A percentile compares a stretch with the other conserved stretches of the same genome.
Conservation (phyloP, 2,888 invertebrate species). For the Cheilosia urbana region DNA sequence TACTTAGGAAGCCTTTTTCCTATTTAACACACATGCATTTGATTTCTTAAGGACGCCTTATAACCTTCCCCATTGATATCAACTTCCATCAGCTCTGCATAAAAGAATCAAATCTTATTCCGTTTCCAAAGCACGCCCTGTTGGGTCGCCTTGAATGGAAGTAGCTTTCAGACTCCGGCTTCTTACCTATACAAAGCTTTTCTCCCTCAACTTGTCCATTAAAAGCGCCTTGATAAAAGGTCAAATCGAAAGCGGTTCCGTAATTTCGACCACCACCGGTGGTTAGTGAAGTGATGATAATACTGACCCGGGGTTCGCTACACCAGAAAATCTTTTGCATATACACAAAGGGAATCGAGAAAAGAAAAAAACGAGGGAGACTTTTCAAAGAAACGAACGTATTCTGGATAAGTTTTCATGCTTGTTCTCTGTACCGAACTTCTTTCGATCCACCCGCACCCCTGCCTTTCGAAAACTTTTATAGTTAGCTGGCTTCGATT, state of each 20-base stretch:
- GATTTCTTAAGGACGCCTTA: constrained; percentile 16
- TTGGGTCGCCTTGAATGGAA: constrained; percentile 33
- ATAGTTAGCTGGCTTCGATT: constrained; percentile 11
- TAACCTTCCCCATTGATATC: not conserved
- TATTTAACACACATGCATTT: constrained; percentile 13
- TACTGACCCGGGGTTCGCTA: constrained; percentile 34
- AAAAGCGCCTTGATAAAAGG: constrained; percentile 29
- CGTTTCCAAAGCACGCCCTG: constrained; percentile 17
- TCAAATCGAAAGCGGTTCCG: constrained; percentile 44
- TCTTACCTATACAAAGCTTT: constrained; percentile 44
- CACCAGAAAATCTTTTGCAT: constrained; percentile 38
- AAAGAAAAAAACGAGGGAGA: constrained; percentile 8
- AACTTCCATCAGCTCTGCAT: not conserved
- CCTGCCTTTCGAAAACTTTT: constrained; percentile 30
- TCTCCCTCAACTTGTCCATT: not conserved
- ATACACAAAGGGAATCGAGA: constrained; percentile 25
- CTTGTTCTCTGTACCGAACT: constrained; percentile 47
- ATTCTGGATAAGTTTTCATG: constrained; percentile 67
- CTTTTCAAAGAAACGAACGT: constrained; percentile 24
- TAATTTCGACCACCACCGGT: constrained; percentile 20
- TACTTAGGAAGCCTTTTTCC: constrained; percentile 33
- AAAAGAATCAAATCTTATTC: constrained; percentile 37
- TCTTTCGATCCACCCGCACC: constrained; percentile 1
- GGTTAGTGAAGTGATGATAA: constrained; percentile 39
- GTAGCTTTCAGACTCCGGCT: constrained; percentile 36